Conservation (phyloP, 30 jellyfish, hydroid and myxozoan species). For the Sanderia malayensis region DNA sequence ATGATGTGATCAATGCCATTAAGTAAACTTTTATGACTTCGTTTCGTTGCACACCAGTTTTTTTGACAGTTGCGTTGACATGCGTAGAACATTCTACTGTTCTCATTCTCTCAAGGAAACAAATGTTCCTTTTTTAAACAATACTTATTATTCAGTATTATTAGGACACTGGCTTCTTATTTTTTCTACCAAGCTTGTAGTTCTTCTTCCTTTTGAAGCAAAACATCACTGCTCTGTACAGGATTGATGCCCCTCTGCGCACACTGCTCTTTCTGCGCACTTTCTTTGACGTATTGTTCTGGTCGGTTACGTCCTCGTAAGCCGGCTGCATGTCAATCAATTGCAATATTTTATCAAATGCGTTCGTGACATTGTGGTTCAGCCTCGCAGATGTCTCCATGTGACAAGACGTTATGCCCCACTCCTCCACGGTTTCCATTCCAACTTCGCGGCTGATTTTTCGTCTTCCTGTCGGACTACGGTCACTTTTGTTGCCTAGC, state of each 20-base stretch:
- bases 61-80: too few species aligned
- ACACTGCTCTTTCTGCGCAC: slow-evolving; percentile 27
- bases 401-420: slow-evolving; percentile 51
- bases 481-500: slow-evolving; percentile 82
- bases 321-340: slow-evolving; percentile 71
- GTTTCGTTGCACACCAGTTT: too few species aligned
- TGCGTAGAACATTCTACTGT: too few species aligned
- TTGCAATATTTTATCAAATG: slow-evolving; percentile 62
- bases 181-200: neutral
- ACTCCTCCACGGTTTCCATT: slow-evolving; percentile 17
- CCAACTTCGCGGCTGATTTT: slow-evolving; percentile 43
- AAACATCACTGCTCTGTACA: slow-evolving; percentile 26
- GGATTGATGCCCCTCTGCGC: slow-evolving; percentile 35
- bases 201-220: slow-evolving; percentile 37
- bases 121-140: too few species aligned
- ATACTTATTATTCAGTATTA: too few species aligned
- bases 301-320: slow-evolving; percentile 44
- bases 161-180: too few species aligned
- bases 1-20: too few species aligned
- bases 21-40: too few species aligned
- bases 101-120: too few species aligned
- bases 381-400: slow-evolving; percentile 89
- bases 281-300: neutral
- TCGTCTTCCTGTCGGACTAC: slow-evolving; percentile 50
- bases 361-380: slow-evolving; percentile 67